These are phyloP conservation scores for Carcina quercana DNA, from an alignment of 2,888 invertebrate genomes.

Conservation along the genomic window DNA sequence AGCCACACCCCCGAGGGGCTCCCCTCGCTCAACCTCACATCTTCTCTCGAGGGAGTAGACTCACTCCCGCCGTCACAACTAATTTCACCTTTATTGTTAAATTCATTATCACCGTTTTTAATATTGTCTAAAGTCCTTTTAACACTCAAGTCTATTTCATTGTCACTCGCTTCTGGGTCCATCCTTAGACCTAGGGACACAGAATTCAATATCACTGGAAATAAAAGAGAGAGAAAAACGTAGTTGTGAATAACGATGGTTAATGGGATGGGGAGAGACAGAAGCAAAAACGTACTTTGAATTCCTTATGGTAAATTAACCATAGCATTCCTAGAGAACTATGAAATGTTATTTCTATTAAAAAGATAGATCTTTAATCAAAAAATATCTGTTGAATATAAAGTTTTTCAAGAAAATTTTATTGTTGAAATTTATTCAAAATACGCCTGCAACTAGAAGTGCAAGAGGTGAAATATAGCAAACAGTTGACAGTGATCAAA, in stretches of 20 bases:
- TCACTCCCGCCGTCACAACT: constrained; percentile 51
- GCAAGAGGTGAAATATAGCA: no score
- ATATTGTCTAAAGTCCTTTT: constrained; percentile 69
- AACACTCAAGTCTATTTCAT: constrained; percentile 66
- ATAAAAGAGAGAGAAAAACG: constrained; percentile 56
- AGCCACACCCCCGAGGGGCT: constrained; percentile 53
- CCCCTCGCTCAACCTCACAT: constrained; percentile 42
- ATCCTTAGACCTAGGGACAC: constrained; percentile 71
- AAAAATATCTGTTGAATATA: no score
- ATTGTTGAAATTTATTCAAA: no score
- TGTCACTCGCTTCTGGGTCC: constrained; percentile 68
- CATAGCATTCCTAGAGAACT: no score
- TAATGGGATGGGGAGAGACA: constrained; percentile 21
- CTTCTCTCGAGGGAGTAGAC: constrained; percentile 49
- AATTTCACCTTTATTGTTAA: constrained; percentile 64
- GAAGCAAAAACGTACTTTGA: no score
- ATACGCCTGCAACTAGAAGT: no score
- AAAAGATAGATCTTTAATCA: no score
- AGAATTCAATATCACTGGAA: constrained; percentile 73
- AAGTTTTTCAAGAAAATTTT: no score
- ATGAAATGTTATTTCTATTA: no score
- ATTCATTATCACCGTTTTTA: constrained; percentile 68
- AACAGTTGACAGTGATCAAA: constrained; percentile 19
- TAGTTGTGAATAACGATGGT: constrained; percentile 38
- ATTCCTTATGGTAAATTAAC: no score